Evolutionary conservation across 2,113 vertebrate genomes (phyloP).

Genomic region (Dromiciops gliroides): DNA sequence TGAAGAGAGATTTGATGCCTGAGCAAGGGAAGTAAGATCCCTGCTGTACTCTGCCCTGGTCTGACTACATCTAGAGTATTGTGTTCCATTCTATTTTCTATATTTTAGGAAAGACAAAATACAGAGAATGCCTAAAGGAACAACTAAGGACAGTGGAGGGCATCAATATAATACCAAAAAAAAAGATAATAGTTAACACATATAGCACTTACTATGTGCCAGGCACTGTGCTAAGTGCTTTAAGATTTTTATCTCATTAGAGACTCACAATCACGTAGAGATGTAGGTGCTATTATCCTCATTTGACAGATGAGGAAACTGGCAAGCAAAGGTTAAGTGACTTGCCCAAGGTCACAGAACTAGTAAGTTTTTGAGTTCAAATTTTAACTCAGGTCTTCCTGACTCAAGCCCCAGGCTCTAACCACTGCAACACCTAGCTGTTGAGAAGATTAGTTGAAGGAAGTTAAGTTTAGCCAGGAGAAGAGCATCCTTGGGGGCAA

Average conservation of each 20-base stretch:
- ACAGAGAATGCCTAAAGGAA: neutral
- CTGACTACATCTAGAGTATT: neutral
- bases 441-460: neutral
- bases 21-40: neutral
- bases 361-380: neutral
- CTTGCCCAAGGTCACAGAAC: neutral
- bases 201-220: neutral
- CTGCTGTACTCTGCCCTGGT: neutral
- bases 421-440: neutral
- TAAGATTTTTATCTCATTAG: no score
- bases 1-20: no score
- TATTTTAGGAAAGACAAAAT: neutral
- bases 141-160: neutral
- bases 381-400: neutral
- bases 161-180: neutral
- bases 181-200: no score
- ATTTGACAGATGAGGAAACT: no score
- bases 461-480: neutral
- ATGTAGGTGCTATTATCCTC: no score
- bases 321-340: neutral
- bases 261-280: neutral
- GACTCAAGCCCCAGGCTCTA: neutral
- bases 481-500: neutral
- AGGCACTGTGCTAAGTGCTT: no score
- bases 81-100: neutral